phyloP scores from a whole-genome alignment of 2,888 invertebrate species.

The Orgyia antiqua region DNA sequence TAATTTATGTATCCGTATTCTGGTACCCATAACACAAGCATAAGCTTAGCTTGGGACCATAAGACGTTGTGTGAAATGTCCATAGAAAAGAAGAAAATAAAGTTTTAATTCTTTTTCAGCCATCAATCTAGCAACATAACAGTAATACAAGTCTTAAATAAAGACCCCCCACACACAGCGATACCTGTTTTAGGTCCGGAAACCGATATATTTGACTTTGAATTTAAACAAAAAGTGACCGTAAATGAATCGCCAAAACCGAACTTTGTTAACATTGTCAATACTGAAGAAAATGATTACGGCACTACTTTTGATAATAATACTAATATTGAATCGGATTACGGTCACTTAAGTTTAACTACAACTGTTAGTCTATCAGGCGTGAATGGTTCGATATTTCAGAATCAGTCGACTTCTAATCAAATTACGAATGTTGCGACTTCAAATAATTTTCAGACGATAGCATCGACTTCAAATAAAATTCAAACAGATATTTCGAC shows the following conservation, averaged over 20 bases:
- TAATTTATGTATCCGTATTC: too few relatives aligned
- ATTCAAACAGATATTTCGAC: conserved; percentile 9
- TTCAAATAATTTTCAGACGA: too few relatives aligned
- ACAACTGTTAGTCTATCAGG: conserved; percentile 56
- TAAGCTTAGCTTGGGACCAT: too few relatives aligned
- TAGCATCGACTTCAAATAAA: conserved; percentile 11
- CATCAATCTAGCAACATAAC: conserved; percentile 69
- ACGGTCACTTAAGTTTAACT: conserved; percentile 64
- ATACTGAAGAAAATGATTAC: conserved; percentile 57
- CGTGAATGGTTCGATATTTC: conserved; percentile 18
- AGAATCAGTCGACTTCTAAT: conserved; percentile 8
- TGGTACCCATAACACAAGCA: too few relatives aligned
- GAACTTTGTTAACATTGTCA: conserved; percentile 60
- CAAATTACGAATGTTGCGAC: conserved; percentile 9
- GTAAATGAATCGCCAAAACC: conserved; percentile 26
- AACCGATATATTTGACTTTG: conserved; percentile 54
- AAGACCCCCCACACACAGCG: conserved; percentile 62
- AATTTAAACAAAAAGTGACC: conserved; percentile 39
- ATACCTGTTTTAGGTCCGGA: conserved; percentile 57
- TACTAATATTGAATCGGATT: conserved; percentile 36
- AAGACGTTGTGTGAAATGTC: too few relatives aligned
- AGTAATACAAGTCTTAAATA: conserved; percentile 80
- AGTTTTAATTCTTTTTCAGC: too few relatives aligned
- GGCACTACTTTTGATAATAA: conserved; percentile 49
- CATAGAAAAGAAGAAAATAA: too few relatives aligned